Conservation (phyloP, 2,797 vertebrate genomes). For the Atherinosoma microstoma region DNA sequence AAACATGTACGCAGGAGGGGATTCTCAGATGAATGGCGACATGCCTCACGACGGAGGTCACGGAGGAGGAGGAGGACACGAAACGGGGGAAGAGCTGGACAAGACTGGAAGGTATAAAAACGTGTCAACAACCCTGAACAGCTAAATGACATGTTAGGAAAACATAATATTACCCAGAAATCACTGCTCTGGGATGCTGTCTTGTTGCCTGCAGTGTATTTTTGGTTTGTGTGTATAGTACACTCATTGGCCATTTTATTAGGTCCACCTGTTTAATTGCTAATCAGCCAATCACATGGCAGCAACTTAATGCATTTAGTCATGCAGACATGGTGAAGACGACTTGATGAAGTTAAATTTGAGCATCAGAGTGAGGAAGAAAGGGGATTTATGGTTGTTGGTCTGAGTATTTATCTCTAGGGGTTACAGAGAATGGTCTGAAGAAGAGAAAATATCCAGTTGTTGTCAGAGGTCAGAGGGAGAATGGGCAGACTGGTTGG, state of each 20-base stretch:
- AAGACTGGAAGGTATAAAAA: slow-evolving; percentile 89
- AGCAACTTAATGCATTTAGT: background rate
- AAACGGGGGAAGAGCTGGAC: slow-evolving; percentile 88
- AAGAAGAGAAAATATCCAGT: no score
- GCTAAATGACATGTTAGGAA: background rate
- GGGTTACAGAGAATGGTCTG: no score
- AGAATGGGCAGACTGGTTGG: no score
- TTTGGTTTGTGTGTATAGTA: no score
- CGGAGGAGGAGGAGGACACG: slow-evolving; percentile 90
- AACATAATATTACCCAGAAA: no score
- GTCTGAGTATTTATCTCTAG: no score
- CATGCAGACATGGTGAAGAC: background rate
- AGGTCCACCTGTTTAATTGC: background rate
- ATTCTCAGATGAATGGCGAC: slow-evolving; percentile 96
- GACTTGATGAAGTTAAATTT: background rate
- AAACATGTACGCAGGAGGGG: slow-evolving; percentile 94
- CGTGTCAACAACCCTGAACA: background rate
- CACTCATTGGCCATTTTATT: background rate
- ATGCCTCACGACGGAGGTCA: slow-evolving; percentile 89
- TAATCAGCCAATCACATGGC: no score
- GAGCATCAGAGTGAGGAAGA: background rate
- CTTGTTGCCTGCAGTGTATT: no score
- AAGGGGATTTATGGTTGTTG: background rate
- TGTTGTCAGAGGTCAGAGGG: no score
- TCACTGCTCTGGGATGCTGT: background rate